phyloP scores from a whole-genome alignment of 2,113 vertebrate genomes.

The Acrocephalus kingi region DNA sequence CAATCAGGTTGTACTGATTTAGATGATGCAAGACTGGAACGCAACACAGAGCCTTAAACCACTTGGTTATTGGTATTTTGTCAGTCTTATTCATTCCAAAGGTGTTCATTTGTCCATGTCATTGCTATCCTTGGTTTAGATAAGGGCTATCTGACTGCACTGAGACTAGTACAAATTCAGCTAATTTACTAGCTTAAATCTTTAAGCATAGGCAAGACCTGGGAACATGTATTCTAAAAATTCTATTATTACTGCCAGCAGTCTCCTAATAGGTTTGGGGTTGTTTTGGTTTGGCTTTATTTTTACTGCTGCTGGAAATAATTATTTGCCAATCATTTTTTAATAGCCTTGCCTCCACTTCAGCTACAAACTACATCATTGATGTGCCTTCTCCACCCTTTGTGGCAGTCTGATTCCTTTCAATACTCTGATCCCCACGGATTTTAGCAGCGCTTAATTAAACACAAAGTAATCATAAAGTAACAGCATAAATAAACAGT shows the following conservation, averaged over 20 bases:
- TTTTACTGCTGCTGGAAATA: slow-evolving; percentile 6
- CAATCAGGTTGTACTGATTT: background rate
- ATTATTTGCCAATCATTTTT: background rate
- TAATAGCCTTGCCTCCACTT: background rate
- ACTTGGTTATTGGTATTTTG: background rate
- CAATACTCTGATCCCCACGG: slow-evolving; percentile 37
- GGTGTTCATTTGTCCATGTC: background rate
- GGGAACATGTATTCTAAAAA: background rate
- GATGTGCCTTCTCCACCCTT: slow-evolving; percentile 24
- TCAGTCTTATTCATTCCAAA: background rate
- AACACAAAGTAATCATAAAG: slow-evolving; percentile 70
- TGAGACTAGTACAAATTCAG: background rate
- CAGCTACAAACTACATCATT: background rate
- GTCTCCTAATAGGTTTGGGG: background rate
- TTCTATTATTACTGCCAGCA: background rate
- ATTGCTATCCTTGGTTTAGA: background rate
- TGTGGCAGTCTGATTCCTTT: slow-evolving; percentile 69
- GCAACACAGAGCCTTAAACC: background rate
- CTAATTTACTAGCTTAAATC: background rate
- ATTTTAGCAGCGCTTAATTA: slow-evolving; percentile 70
- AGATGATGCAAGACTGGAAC: background rate
- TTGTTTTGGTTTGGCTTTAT: background rate
- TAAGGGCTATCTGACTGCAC: background rate
- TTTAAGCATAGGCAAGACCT: background rate
- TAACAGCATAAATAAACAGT: slow-evolving; percentile 50